These are phyloP conservation scores for Mormyrops attenuatus DNA, from an alignment of 2,797 vertebrate genomes.

Conservation along the genomic window DNA sequence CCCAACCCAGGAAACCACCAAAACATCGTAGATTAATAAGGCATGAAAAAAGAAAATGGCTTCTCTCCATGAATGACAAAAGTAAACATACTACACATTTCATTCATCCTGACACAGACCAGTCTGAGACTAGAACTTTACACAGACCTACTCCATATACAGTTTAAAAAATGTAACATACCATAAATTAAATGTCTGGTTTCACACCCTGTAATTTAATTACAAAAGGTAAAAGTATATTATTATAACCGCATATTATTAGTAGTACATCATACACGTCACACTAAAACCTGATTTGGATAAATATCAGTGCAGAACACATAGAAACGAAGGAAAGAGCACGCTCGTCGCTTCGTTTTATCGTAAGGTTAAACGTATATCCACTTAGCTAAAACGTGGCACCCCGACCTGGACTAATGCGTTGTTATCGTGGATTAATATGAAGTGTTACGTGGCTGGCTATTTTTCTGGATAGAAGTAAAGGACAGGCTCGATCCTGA, in stretches of 20 bases:
- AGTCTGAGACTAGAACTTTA: conserved; percentile 7
- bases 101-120: not conserved
- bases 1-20: not conserved
- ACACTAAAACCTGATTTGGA: conserved; percentile 39
- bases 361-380: not conserved
- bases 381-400: not conserved
- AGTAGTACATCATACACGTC: not conserved
- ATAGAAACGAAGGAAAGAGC: not conserved
- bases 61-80: not conserved
- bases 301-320: conserved; percentile 23
- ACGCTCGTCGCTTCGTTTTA: not conserved
- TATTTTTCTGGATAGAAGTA: not conserved
- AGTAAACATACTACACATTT: not conserved
- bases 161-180: conserved; percentile 18
- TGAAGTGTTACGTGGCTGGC: not conserved
- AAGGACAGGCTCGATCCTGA: not conserved
- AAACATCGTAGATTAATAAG: not conserved
- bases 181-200: not conserved
- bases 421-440: not conserved
- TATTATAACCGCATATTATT: not conserved
- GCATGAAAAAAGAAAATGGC: conserved; percentile 1
- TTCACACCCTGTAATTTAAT: conserved; percentile 3
- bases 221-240: conserved; percentile 13
- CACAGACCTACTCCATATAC: conserved; percentile 35
- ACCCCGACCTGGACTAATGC: not conserved